A percentile compares a stretch with the other conserved stretches of the same genome.
These are phyloP conservation scores for Tachina grossa DNA, from an alignment of 2,888 invertebrate species.

Conservation along the genomic window DNA sequence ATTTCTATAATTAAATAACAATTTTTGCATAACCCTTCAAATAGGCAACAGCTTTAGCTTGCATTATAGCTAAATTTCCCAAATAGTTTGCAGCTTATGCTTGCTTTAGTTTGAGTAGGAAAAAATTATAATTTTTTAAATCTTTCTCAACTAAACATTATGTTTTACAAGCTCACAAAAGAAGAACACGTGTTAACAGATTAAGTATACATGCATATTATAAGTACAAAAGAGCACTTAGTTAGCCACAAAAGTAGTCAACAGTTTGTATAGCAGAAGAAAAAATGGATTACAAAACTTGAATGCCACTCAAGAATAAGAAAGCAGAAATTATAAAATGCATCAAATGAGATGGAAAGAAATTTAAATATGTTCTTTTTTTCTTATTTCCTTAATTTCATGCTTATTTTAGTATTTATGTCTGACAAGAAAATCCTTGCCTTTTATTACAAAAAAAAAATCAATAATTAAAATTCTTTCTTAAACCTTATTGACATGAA, in stretches of 20 bases:
- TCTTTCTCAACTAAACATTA: not conserved
- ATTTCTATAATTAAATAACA: too few species aligned
- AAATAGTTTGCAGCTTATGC: not conserved
- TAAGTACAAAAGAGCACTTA: slow-evolving; percentile 15
- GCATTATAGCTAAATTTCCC: not conserved
- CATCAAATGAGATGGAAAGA: not conserved
- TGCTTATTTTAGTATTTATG: not conserved
- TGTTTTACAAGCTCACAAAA: slow-evolving; percentile 6
- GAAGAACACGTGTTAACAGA: slow-evolving; percentile 40
- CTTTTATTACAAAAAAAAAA: slow-evolving; percentile 2
- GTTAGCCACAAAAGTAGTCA: slow-evolving; percentile 47
- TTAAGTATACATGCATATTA: not conserved
- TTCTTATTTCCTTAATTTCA: not conserved
- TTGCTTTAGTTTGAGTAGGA: not conserved
- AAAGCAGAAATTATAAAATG: not conserved
- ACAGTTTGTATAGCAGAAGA: slow-evolving; percentile 28
- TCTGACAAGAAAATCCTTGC: slow-evolving; percentile 16
- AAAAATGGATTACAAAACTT: not conserved
- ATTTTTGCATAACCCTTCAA: not conserved
- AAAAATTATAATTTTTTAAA: not conserved
- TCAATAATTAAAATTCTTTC: not conserved
- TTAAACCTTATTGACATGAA: not conserved
- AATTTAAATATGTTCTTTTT: not conserved
- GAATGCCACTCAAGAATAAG: not conserved
- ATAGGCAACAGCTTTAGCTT: not conserved